A percentile compares a stretch with the other conserved stretches of the same genome.
phyloP scores from a whole-genome alignment of 2,888 invertebrate species.

The Catocala sponsa region DNA sequence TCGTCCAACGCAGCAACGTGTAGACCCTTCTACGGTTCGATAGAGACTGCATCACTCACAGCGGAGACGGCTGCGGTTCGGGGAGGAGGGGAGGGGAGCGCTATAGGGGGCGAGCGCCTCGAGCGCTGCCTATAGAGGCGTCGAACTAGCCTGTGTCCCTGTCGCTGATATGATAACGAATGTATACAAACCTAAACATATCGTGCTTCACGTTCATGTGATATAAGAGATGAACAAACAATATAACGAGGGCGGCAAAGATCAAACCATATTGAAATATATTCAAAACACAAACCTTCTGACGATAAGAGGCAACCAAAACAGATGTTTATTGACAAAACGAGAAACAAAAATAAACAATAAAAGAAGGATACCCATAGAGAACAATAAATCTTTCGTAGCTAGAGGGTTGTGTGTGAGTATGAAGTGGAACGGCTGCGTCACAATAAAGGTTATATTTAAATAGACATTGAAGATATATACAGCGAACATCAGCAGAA shows the following conservation, averaged over 20 bases:
- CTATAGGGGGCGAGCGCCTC: conserved; percentile 76
- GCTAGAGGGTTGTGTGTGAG: conserved; percentile 38
- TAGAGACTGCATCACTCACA: conserved; percentile 79
- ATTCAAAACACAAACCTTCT: conserved; percentile 49
- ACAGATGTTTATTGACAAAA: conserved; percentile 75
- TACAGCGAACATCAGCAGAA: background rate
- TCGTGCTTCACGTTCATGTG: conserved; percentile 47
- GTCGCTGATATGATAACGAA: conserved; percentile 83
- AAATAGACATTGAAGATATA: conserved; percentile 12
- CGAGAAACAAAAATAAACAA: conserved; percentile 71
- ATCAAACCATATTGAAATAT: conserved; percentile 49
- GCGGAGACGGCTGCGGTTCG: conserved; percentile 56
- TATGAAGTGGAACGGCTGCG: conserved; percentile 10
- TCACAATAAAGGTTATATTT: conserved; percentile 13
- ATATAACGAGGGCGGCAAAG: conserved; percentile 35
- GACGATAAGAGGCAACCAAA: conserved; percentile 61
- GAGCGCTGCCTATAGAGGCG: conserved; percentile 67
- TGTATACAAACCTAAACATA: conserved; percentile 76
- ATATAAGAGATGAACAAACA: conserved; percentile 59
- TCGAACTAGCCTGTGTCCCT: conserved; percentile 78
- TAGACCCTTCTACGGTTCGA: conserved; percentile 55
- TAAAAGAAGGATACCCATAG: conserved; percentile 56
- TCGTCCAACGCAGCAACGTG: conserved; percentile 60
- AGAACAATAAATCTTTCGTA: conserved; percentile 65
- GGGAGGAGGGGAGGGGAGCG: conserved; percentile 60